Conservation (phyloP, 2,797 vertebrate species). For the Vespertilio murinus region DNA sequence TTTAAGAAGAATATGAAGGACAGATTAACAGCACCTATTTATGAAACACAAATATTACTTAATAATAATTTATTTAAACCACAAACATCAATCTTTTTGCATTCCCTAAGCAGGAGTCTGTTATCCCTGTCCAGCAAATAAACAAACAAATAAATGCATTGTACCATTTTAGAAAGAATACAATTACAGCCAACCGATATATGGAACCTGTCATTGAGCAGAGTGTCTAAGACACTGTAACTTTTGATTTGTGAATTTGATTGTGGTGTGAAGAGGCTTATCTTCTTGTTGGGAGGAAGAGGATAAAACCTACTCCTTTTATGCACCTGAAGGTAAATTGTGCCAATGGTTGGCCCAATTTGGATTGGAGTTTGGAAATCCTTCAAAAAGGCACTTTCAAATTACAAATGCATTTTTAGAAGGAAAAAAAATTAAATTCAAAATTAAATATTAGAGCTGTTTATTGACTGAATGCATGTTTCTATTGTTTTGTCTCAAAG, state of each 20-base stretch:
- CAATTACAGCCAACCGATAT: slow-evolving; percentile 50
- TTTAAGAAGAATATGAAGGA: slow-evolving; percentile 72
- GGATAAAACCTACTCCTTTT: slow-evolving; percentile 20
- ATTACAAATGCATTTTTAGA: slow-evolving; percentile 62
- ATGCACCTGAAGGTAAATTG: slow-evolving; percentile 67
- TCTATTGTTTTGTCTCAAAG: slow-evolving; percentile 55
- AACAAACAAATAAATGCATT: background rate
- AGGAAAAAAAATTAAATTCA: slow-evolving; percentile 58
- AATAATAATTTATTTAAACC: slow-evolving; percentile 68
- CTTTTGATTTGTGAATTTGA: slow-evolving; percentile 55
- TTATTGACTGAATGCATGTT: slow-evolving; percentile 52
- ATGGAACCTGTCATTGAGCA: slow-evolving; percentile 60
- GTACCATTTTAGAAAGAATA: slow-evolving; percentile 58
- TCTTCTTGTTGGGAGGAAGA: slow-evolving; percentile 52
- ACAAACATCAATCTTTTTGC: slow-evolving; percentile 62
- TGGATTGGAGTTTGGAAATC: slow-evolving; percentile 54
- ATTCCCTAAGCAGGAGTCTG: slow-evolving; percentile 62
- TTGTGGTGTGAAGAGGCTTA: slow-evolving; percentile 44
- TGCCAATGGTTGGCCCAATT: slow-evolving; percentile 67
- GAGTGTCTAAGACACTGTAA: slow-evolving; percentile 46
- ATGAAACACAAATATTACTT: slow-evolving; percentile 70
- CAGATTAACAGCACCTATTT: slow-evolving; percentile 76
- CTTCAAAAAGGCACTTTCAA: slow-evolving; percentile 78
- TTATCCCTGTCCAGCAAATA: slow-evolving; percentile 62
- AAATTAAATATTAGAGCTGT: slow-evolving; percentile 57